These are phyloP conservation scores for Brenthis hecate DNA, from an alignment of 2,888 invertebrate genomes.

Conservation along the genomic window DNA sequence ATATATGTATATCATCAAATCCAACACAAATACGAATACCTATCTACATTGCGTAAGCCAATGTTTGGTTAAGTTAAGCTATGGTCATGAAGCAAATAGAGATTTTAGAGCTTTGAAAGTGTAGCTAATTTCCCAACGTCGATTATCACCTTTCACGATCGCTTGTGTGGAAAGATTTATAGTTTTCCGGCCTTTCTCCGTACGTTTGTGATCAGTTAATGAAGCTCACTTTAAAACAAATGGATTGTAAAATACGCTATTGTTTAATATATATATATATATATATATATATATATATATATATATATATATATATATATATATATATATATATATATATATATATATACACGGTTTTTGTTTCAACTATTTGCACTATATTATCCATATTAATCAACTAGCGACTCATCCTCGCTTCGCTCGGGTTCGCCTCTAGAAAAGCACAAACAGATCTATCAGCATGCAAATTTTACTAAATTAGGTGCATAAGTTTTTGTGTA, in stretches of 20 bases:
- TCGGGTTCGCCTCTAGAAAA: no score
- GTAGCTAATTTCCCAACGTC: constrained; percentile 57
- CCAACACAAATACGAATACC: no score
- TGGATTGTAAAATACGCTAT: constrained; percentile 19
- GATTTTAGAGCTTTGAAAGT: constrained; percentile 58
- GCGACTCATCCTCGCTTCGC: no score
- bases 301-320: no score
- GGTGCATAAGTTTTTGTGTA: no score
- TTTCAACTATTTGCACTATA: no score
- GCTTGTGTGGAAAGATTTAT: constrained; percentile 49
- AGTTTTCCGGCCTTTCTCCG: constrained; percentile 62
- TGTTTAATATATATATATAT: constrained; percentile 20
- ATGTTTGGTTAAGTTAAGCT: constrained; percentile 24
- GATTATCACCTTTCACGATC: constrained; percentile 64
- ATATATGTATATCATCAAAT: no score
- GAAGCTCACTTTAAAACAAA: constrained; percentile 20
- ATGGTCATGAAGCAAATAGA: constrained; percentile 48
- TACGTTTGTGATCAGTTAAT: constrained; percentile 21
- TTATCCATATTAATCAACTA: no score
- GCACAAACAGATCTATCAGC: no score
- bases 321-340: no score
- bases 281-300: no score
- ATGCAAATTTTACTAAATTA: no score
- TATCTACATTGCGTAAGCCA: constrained; percentile 8
- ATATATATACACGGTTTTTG: background rate